Evolutionary conservation across 2,888 invertebrate genomes (phyloP), one percentile per base, ranked within the genome.

Genomic region (Pegoplata infirma): DNA sequence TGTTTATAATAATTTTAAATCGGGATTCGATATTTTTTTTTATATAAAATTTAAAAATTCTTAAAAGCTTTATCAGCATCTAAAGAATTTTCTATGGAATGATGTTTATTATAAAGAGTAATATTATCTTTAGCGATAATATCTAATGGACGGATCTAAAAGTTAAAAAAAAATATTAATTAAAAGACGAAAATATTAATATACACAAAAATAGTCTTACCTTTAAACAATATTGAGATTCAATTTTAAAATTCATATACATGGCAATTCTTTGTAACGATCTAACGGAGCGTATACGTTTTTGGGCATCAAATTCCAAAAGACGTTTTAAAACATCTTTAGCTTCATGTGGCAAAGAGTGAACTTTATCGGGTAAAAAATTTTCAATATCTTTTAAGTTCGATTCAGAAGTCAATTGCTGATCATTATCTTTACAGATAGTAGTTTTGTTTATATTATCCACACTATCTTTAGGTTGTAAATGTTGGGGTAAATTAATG

Each of bases 241-340:
- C 84, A 63, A 88, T 81, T 64, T 86, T 85, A 17, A 85, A 88
- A 51, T 85, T 82, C 76, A 86, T 86, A 69, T 83, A 88, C 51
- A 88, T 81, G 44, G 88, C 88, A 25, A 88, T 88, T 69, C 84
- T 84, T 75, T 87, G 86, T 55, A 88, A 81, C 2, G 84, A 81
- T 80, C 88, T 80, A 6, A 88, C 83, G 6, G 88, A 88, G 51
- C 85, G 87, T 44, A 88, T 80, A 4, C 88, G 85, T 40, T 83
- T 82, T 14, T 82, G 84, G 10, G 86, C 84, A 73, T 87, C 84
- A 0, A 84, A 47, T 51, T 84, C 84, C 32, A 88, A 72, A 0
- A 88, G 82, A 23, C 87, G 84, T 14, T 82, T 67, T 2, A 88
- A 59, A 17, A 88, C 83, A 83, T 88, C 88, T 80, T 82, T 84